phyloP scores from a whole-genome alignment of 2,113 vertebrate species.

The Aegithalos caudatus region DNA sequence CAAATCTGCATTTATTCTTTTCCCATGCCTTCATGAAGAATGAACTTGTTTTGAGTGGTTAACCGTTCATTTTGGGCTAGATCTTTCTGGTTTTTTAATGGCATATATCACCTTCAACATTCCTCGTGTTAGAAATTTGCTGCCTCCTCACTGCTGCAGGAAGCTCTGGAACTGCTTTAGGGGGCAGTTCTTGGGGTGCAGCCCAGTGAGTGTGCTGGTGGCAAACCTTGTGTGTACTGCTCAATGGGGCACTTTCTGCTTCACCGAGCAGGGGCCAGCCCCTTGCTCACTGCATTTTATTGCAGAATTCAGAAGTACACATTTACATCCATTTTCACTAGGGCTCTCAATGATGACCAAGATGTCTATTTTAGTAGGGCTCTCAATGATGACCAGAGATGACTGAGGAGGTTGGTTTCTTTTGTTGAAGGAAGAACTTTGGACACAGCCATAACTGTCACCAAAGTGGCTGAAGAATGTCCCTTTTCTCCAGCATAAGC shows the following conservation, averaged over 20 bases:
- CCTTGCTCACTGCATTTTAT: not conserved
- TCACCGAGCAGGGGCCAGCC: not conserved
- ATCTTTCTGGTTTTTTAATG: not conserved
- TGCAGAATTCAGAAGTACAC: not conserved
- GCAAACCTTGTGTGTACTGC: rapidly evolving
- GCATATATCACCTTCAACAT: rapidly evolving
- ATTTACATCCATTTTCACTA: not conserved
- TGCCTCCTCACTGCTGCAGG: not conserved
- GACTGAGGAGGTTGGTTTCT: not conserved
- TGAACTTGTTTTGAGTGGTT: not conserved
- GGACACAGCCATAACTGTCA: not conserved
- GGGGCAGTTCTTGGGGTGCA: not conserved
- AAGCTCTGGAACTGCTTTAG: not conserved
- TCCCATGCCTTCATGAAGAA: not conserved
- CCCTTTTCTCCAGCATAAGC: not conserved
- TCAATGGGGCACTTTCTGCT: not conserved
- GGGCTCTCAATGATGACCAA: rapidly evolving
- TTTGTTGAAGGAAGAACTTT: not conserved
- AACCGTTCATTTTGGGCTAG: not conserved
- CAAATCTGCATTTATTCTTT: not conserved
- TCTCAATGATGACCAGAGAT: rapidly evolving
- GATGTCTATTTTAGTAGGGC: not conserved
- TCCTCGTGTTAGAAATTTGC: not conserved
- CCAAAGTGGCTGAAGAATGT: not conserved
- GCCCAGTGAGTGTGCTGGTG: rapidly evolving